phyloP scores from a whole-genome alignment of 1,140 invertebrate genomes.

The Acromyrmex heyeri region DNA sequence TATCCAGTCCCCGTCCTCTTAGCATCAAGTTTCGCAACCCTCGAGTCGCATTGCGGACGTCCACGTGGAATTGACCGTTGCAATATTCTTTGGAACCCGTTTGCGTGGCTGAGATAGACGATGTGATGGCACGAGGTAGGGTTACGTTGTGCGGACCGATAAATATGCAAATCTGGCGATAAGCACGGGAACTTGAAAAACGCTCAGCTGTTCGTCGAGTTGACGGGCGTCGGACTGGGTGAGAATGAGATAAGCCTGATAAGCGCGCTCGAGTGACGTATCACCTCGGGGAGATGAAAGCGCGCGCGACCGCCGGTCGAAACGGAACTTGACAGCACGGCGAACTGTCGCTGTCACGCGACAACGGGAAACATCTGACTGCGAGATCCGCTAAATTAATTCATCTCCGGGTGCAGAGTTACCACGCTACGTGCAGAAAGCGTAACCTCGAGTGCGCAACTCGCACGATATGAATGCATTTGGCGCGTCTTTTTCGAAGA shows the following conservation, averaged over 20 bases:
- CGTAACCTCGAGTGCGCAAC: not conserved
- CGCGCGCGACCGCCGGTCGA: slow-evolving; percentile 41
- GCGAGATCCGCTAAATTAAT: slow-evolving; percentile 51
- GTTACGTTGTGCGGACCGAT: slow-evolving; percentile 13
- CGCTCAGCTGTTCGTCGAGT: not conserved
- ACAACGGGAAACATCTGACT: slow-evolving; percentile 71
- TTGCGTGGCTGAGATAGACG: not conserved
- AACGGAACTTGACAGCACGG: slow-evolving; percentile 67
- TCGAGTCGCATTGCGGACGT: not conserved
- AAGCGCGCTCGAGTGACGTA: not conserved
- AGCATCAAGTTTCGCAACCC: not conserved
- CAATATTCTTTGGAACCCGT: not conserved
- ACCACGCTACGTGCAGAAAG: slow-evolving; percentile 22
- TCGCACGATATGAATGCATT: too few species aligned
- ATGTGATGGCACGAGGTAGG: not conserved
- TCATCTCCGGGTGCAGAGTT: slow-evolving; percentile 45
- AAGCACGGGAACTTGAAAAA: not conserved
- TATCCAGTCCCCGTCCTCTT: not conserved
- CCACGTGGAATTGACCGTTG: not conserved
- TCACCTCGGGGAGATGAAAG: not conserved
- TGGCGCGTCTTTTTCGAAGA: too few species aligned
- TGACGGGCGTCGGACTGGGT: not conserved
- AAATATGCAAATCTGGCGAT: not conserved
- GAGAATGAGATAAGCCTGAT: not conserved
- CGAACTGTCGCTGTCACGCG: not conserved